Percentiles rank a stretch among this genome's conserved stretches.
These are phyloP conservation scores for Micronisus gabar DNA, from an alignment of 2,113 vertebrate genomes.

Conservation along the genomic window DNA sequence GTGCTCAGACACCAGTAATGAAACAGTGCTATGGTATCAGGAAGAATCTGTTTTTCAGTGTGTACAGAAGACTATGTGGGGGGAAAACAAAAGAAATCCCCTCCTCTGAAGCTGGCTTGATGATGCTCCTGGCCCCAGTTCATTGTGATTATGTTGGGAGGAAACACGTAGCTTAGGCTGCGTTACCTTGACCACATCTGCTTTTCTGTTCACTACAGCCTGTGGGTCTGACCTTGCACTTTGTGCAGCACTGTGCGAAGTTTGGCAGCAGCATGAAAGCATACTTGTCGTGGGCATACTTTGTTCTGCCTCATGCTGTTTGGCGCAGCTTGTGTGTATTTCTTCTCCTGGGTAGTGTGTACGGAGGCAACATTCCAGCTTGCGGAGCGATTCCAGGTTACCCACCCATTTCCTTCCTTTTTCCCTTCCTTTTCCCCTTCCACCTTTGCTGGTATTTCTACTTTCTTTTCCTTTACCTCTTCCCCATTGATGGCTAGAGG, in stretches of 20 bases:
- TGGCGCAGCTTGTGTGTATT: background rate
- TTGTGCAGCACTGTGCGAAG: background rate
- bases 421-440: background rate
- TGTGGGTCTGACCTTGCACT: background rate
- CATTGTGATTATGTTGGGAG: background rate
- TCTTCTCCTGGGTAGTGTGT: background rate
- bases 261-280: conserved; percentile 22
- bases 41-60: background rate
- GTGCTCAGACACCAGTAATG: background rate
- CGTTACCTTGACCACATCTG: background rate
- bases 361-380: background rate
- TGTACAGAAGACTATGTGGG: background rate
- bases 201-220: background rate
- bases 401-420: background rate
- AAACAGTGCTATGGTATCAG: conserved; percentile 51
- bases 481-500: background rate
- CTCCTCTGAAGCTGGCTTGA: background rate
- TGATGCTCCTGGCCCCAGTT: background rate
- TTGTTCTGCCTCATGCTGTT: conserved; percentile 39
- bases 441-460: background rate
- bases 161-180: background rate
- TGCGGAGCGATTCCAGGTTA: background rate
- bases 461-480: background rate
- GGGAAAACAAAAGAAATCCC: background rate
- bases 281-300: conserved; percentile 25